phyloP scores from a whole-genome alignment of 1,140 invertebrate species.

The Drosophila bocki region DNA sequence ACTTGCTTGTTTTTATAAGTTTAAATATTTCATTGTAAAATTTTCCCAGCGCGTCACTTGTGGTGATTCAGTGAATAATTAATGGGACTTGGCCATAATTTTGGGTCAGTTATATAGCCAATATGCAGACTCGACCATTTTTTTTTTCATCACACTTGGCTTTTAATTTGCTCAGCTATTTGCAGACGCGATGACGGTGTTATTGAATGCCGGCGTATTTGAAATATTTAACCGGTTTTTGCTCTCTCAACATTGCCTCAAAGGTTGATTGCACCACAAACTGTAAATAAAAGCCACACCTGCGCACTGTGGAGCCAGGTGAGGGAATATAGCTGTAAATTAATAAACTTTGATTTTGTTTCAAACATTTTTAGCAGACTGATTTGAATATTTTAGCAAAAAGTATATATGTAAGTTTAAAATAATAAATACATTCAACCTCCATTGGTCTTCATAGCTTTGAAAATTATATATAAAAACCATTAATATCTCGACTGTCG shows the following conservation, averaged over 20 bases:
- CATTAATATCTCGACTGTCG: background rate
- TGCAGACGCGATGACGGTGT: constrained; percentile 39
- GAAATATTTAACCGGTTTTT: constrained; percentile 58
- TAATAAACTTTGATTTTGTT: background rate
- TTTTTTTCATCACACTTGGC: constrained; percentile 18
- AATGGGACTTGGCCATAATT: constrained; percentile 13
- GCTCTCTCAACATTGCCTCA: constrained; percentile 40
- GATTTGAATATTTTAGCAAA: no score
- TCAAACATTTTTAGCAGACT: no score
- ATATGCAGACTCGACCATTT: constrained; percentile 16
- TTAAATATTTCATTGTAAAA: background rate
- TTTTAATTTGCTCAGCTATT: constrained; percentile 42
- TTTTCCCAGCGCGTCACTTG: constrained; percentile 1
- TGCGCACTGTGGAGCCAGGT: constrained; percentile 24
- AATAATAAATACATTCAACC: no score
- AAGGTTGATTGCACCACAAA: constrained; percentile 57
- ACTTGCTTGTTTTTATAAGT: background rate
- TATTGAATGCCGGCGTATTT: constrained; percentile 31
- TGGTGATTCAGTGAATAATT: constrained; percentile 15
- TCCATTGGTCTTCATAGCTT: no score
- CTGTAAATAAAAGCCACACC: constrained; percentile 51
- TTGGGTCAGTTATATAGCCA: constrained; percentile 33
- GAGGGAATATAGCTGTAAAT: background rate
- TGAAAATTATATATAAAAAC: no score
- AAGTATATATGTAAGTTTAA: no score